Evolutionary conservation across 2,113 vertebrate species (phyloP), one percentile per base, ranked within the genome.

Genomic region (Gasterosteus aculeatus): DNA sequence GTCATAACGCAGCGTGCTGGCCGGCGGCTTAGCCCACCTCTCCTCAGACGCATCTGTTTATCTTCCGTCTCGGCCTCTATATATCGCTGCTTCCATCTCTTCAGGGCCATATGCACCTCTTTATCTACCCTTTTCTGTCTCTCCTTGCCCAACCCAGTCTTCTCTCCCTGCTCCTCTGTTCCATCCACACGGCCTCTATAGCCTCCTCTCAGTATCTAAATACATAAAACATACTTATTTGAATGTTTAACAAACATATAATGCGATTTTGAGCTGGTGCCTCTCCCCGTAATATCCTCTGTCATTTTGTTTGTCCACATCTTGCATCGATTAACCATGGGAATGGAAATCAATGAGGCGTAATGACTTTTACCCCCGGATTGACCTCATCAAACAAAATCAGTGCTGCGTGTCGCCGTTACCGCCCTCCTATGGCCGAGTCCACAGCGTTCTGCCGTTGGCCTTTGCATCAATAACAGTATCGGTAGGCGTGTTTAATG

Each of bases 1-100:
- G 89, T 91, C 91, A 91, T 84, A 67, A 81, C 83, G 49, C 58
- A 53, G 71, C 77, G 80, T 77, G 47, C 75, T 58, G 66, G 76
- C 88, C 74, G 70, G 70, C 7, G 61, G 87, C 78, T 75, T 73
- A 2, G 67, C 87, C 85, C 18, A 64, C 65, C 72, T 80, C 82
- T 77, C 72, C 60, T 61, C 77, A 83, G 83, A 82, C 29, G 11
- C 80, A 80, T 71, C 56, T 80, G 75, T 87, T 88, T 78, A 79
- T 90, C 80, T 84, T 82, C 26, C 8, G 26, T 74, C 70, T 85
- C 61, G 46, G 59, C 74, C 75, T 82, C 83, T 74, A 80, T 74
- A 80, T 72, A 73, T 60, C 74, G 67, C 59, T 72, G 46, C 57
- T 64, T 75, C 38, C 54, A 69, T 77, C 62, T 53, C 63, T 59